These are phyloP conservation scores for Rapana venosa DNA, from an alignment of 2,888 invertebrate genomes.

Conservation along the genomic window DNA sequence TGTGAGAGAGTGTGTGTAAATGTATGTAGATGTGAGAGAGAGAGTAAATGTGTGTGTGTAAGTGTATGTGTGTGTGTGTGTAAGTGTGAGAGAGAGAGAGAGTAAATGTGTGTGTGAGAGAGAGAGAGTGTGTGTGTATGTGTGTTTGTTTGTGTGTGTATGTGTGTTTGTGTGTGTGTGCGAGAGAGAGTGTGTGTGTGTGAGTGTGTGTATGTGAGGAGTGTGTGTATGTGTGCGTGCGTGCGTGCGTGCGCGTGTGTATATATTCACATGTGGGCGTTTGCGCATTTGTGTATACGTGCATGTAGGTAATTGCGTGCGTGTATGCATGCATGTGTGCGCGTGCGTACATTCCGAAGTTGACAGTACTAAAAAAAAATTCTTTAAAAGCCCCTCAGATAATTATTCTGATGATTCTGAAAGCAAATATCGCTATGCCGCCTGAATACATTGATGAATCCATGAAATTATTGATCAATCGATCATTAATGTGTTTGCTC, in stretches of 20 bases:
- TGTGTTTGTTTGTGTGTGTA: not conserved
- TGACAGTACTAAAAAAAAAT: not conserved
- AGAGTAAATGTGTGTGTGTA: not conserved
- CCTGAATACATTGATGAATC: not conserved
- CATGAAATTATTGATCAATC: no score
- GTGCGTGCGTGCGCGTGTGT: not conserved
- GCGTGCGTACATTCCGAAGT: not conserved
- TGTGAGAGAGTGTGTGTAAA: not conserved
- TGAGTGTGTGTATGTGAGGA: not conserved
- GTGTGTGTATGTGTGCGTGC: not conserved
- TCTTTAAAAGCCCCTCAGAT: not conserved
- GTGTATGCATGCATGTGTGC: not conserved
- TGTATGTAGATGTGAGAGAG: not conserved
- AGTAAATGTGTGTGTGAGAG: not conserved
- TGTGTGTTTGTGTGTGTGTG: slow-evolving; percentile 4
- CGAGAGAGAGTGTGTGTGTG: not conserved
- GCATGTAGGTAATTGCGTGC: no score
- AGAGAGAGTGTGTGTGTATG: not conserved
- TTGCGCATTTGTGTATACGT: no score
- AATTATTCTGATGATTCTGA: not conserved
- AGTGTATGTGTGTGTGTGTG: not conserved
- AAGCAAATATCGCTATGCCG: not conserved
- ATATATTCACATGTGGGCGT: no score
- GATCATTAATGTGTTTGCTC: not conserved
- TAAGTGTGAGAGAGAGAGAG: not conserved